These are phyloP conservation scores for Drosophila subobscura DNA, from an alignment of 1,140 invertebrate species.

Conservation along the genomic window DNA sequence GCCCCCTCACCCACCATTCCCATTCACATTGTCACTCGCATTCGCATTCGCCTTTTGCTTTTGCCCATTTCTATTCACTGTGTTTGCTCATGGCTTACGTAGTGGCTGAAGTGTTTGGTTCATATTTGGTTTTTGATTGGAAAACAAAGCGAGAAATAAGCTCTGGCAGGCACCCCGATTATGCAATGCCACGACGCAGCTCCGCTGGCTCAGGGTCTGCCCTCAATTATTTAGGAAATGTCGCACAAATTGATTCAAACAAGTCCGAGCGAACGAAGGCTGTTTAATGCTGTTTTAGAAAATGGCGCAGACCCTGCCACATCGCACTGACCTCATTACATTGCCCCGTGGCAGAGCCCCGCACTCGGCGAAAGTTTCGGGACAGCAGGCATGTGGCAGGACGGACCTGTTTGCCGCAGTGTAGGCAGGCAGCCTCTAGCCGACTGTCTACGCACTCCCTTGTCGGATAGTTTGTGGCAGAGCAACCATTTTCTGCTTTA, in stretches of 20 bases:
- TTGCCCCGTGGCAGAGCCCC: background rate
- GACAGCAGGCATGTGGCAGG: no score
- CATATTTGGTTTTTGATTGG: slow-evolving; percentile 77
- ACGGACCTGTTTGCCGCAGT: background rate
- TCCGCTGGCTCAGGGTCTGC: slow-evolving; percentile 8
- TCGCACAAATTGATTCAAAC: slow-evolving; percentile 67
- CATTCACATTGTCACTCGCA: background rate
- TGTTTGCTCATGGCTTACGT: slow-evolving; percentile 78
- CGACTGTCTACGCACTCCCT: no score
- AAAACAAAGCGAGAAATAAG: slow-evolving; percentile 55
- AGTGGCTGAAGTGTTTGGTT: slow-evolving; percentile 74
- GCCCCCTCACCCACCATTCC: background rate
- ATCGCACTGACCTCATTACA: slow-evolving; percentile 63
- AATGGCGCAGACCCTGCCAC: slow-evolving; percentile 5
- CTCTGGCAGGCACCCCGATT: background rate
- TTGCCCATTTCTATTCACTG: slow-evolving; percentile 28
- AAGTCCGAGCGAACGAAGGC: slow-evolving; percentile 19
- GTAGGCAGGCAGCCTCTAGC: background rate
- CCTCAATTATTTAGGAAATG: slow-evolving; percentile 62
- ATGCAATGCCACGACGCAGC: slow-evolving; percentile 8
- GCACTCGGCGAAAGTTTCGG: no score
- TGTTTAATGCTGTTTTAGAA: slow-evolving; percentile 25
- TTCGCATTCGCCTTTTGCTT: background rate
- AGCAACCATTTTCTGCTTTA: no score
- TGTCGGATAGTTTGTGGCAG: no score